Base-by-base conservation (phyloP, 1,140 invertebrate genomes). In the Dufourea novaeangliae region DNA sequence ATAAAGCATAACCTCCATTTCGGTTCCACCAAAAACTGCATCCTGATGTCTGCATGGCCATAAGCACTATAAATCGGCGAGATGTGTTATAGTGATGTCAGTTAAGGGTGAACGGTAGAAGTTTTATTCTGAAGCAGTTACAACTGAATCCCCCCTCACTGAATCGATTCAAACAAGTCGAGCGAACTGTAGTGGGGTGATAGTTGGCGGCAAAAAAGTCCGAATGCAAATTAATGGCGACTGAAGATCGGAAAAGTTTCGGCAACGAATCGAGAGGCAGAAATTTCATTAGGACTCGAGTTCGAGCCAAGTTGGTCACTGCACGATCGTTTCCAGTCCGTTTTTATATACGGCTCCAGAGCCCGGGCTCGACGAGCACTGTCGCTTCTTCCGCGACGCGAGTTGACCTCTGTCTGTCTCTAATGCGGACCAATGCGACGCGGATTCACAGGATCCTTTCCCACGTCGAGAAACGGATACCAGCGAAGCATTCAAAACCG, bases 231-330 rank as follows among this genome's bases (percentile, higher is more conserved):
- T 69, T 76, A 69, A 69, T 14, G 73, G 25, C 34, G 8, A 22
- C 1, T 5, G 22, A 69, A 39, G 34, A 50, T 59, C 64, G 73
- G 7, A 11, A 39, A 44, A 76, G 22, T 69, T 68, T 29, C 10
- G 1, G 29, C 46, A 20, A 20, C 1, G 29, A 17, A 11, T 59
- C n/a, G 39, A 6, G 17, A 39, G 17, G 25, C 39, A 22, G n/a
- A 76, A 68, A 69, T 69, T 61, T 54, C 41, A 76, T 69, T 69
- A 76, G 37, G 29, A 17, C 2, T 12, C 54, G 54, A 69, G 22
- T 25, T 29, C 2, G 17, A 50, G 64, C 54, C 52, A 69, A 76
- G 22, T 69, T 37, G 64, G n/a, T 37, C 39, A 22, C 22, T 20
- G 54, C 2, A n/a, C 59, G 57, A 75, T 27, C 73, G 41, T 69